Conservation (phyloP, 2,888 invertebrate genomes). For the Dione juno region DNA sequence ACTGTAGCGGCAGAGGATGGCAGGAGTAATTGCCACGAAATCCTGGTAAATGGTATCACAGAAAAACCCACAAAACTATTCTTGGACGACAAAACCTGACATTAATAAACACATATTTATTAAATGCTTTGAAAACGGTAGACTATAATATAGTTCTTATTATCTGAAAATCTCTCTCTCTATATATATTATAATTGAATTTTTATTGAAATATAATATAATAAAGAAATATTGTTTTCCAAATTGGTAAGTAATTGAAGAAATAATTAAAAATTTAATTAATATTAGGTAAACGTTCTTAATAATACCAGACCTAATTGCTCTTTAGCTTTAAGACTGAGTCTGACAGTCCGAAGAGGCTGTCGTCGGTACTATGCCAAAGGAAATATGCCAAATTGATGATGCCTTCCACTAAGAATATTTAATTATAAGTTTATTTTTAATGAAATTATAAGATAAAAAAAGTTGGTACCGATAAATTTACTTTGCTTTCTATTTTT, state of each 20-base stretch:
- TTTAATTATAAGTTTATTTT: slow-evolving; percentile 7
- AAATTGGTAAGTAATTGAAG: neutral
- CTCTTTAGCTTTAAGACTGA: slow-evolving; percentile 8
- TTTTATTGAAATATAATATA: neutral
- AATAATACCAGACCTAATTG: slow-evolving; percentile 7
- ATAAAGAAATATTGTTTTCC: neutral
- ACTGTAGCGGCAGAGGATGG: no score
- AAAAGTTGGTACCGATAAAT: no score
- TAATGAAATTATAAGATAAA: neutral
- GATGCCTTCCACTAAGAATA: slow-evolving; percentile 2
- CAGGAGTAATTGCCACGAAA: no score
- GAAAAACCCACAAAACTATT: no score
- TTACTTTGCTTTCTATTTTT: no score
- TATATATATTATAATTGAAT: no score
- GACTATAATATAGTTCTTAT: no score
- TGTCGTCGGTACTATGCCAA: neutral
- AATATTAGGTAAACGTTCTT: slow-evolving; percentile 7
- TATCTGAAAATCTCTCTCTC: no score
- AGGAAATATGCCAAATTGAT: slow-evolving; percentile 12
- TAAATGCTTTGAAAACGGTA: no score
- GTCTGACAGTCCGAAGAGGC: slow-evolving; percentile 7
- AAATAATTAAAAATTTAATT: neutral
- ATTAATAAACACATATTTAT: no score
- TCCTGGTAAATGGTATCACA: no score
- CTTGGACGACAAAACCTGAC: no score